Evolutionary conservation across 1,140 invertebrate species (phyloP).

Genomic region (Drosophila subpulchrella): DNA sequence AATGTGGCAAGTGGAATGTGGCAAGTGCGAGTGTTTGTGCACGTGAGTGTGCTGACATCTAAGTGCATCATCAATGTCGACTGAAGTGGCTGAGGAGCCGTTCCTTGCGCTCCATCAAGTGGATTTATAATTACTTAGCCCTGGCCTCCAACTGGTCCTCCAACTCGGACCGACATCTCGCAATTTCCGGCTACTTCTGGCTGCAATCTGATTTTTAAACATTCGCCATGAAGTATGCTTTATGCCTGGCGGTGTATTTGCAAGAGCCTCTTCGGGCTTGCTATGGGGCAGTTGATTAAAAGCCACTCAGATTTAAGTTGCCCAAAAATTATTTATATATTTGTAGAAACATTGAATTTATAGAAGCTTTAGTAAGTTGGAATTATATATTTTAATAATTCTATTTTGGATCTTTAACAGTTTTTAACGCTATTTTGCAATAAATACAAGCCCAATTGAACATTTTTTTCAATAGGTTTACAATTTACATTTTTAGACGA

Average conservation of each 20-base stretch:
- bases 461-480: no score
- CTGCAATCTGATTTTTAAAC: neutral
- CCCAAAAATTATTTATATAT: no score
- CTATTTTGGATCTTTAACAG: no score
- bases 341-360: no score
- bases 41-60: constrained; percentile 25
- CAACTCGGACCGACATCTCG: neutral
- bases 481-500: no score
- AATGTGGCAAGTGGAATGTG: constrained; percentile 4
- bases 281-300: neutral
- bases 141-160: neutral
- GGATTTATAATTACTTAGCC: constrained; percentile 36
- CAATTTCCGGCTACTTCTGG: neutral
- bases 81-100: constrained; percentile 17
- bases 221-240: neutral
- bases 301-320: neutral
- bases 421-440: no score
- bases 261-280: neutral
- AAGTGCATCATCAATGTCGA: constrained; percentile 44
- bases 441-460: no score
- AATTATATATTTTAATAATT: no score
- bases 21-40: constrained; percentile 9
- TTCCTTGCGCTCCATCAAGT: constrained; percentile 13
- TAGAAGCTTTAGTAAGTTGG: no score
- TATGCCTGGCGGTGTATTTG: no score